These are phyloP conservation scores for Eucidaris tribuloides DNA, from an alignment of 35 echinoderm and acorn worm genomes.

Conservation along the genomic window DNA sequence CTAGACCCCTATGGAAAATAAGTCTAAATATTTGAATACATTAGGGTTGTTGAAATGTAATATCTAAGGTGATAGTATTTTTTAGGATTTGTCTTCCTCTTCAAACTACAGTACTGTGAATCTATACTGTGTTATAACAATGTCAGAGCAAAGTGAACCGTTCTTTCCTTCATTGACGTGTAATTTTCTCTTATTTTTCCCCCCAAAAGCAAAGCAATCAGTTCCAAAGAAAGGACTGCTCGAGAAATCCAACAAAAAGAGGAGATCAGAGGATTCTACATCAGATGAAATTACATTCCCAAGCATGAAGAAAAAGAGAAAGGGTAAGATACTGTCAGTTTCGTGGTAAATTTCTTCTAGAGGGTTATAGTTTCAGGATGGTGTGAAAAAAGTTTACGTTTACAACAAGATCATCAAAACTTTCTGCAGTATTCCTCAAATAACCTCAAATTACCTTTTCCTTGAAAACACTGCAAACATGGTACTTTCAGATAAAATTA, in stretches of 20 bases:
- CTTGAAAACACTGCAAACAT: no score
- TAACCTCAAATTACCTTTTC: no score
- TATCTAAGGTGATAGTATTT: not conserved
- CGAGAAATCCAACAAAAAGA: no score
- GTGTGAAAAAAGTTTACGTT: no score
- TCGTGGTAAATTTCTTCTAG: no score
- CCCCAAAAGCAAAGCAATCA: not conserved
- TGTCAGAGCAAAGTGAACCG: not conserved
- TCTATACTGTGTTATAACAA: not conserved
- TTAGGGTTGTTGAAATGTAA: not conserved
- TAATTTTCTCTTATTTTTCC: not conserved
- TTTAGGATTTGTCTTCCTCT: not conserved
- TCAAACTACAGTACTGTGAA: no score
- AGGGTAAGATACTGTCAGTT: no score
- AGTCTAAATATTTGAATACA: not conserved
- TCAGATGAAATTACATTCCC: not conserved
- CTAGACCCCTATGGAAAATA: not conserved
- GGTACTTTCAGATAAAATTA: no score
- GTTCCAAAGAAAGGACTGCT: conserved; percentile 5
- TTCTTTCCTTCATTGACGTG: not conserved
- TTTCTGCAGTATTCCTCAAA: no score
- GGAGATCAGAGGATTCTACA: not conserved
- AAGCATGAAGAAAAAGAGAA: conserved; percentile 5
- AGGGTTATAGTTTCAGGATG: no score
- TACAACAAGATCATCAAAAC: no score